A percentile compares a stretch with the other conserved stretches of the same genome.
Evolutionary conservation across 2,113 vertebrate species (phyloP).

Genomic region (Oriolus oriolus): DNA sequence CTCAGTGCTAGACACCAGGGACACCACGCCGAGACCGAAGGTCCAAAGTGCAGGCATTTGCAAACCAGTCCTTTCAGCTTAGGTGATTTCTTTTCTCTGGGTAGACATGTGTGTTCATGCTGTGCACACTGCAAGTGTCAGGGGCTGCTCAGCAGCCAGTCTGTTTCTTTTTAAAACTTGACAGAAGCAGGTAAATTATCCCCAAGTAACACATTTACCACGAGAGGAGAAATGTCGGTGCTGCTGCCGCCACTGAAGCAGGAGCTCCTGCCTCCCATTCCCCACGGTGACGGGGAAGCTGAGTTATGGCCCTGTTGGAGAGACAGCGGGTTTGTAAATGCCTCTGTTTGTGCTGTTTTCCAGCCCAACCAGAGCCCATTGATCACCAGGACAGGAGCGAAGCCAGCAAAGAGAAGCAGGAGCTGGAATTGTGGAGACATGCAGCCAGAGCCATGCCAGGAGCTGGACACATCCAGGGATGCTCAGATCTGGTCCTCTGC

Average conservation of each 20-base stretch:
- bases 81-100: background rate
- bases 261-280: background rate
- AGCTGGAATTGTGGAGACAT: background rate
- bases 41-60: background rate
- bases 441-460: accelerated
- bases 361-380: background rate
- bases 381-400: background rate
- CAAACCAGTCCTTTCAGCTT: background rate
- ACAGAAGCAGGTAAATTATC: conserved; percentile 40
- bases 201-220: conserved; percentile 4
- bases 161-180: conserved; percentile 16
- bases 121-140: background rate
- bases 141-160: background rate
- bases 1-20: background rate
- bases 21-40: background rate
- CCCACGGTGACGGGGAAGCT: background rate
- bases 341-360: conserved; percentile 15
- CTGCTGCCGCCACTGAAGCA: background rate
- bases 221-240: background rate
- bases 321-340: conserved; percentile 37
- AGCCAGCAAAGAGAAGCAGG: background rate
- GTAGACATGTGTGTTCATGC: accelerated
- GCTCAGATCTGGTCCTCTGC: accelerated
- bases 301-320: conserved; percentile 35
- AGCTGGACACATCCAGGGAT: background rate